A percentile compares a stretch with the other conserved stretches of the same genome.
These are phyloP conservation scores for Cynopterus sphinx DNA, from an alignment of 2,797 vertebrate genomes.

Conservation along the genomic window DNA sequence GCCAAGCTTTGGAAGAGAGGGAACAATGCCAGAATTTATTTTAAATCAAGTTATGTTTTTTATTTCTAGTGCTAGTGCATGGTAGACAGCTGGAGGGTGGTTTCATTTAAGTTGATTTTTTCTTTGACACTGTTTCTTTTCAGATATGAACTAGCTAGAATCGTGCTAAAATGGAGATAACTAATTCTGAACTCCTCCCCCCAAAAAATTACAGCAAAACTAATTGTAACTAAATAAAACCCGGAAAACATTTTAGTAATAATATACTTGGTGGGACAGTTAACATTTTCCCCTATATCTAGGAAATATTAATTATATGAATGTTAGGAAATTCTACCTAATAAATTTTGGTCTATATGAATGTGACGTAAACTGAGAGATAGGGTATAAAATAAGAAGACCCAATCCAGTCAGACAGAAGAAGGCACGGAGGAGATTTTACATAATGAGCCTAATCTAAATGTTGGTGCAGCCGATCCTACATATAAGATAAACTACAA, in stretches of 20 bases:
- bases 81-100: constrained; percentile 28
- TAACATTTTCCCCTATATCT: not conserved
- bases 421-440: not conserved
- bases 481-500: not conserved
- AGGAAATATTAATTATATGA: constrained; percentile 20
- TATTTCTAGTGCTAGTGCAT: constrained; percentile 12
- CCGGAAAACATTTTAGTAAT: not conserved
- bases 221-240: not conserved
- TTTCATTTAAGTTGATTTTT: constrained; percentile 34
- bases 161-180: not conserved
- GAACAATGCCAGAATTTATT: constrained; percentile 50
- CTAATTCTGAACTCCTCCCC: not conserved
- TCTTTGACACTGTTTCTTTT: constrained; percentile 34
- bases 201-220: not conserved
- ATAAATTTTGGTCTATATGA: not conserved
- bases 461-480: constrained; percentile 31
- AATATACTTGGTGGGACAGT: not conserved
- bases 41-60: constrained; percentile 54
- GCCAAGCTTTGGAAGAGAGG: constrained; percentile 55
- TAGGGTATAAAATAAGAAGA: not conserved
- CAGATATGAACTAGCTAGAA: constrained; percentile 41
- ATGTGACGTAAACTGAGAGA: not conserved
- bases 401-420: not conserved
- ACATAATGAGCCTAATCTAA: not conserved
- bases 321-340: not conserved